These are phyloP conservation scores for Nannospalax galili DNA, from an alignment of 2,113 vertebrate genomes.

Conservation along the genomic window DNA sequence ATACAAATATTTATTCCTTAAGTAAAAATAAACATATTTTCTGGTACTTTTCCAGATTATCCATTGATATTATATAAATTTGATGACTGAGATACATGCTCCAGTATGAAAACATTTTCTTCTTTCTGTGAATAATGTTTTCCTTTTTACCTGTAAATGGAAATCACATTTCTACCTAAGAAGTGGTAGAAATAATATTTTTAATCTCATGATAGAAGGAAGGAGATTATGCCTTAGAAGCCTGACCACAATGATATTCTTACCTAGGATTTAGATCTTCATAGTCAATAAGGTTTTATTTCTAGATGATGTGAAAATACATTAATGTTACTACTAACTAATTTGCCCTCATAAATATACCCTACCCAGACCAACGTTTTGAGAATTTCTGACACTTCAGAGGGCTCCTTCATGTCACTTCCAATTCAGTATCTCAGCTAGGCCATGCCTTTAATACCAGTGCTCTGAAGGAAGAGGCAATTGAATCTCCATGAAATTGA, in stretches of 20 bases:
- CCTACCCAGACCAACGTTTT: not conserved
- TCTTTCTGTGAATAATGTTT: not conserved
- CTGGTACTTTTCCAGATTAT: not conserved
- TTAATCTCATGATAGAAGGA: not conserved
- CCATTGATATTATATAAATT: not conserved
- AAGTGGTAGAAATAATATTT: not conserved
- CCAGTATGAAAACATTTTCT: not conserved
- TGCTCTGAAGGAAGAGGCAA: no score
- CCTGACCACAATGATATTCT: not conserved
- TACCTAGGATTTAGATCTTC: not conserved
- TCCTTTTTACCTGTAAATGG: not conserved
- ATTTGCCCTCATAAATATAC: not conserved
- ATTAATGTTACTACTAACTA: not conserved
- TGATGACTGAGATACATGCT: not conserved
- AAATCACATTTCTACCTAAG: not conserved
- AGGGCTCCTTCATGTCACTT: not conserved
- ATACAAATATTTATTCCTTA: not conserved
- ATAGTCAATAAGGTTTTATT: not conserved
- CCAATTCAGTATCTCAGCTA: not conserved
- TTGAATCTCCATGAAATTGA: no score
- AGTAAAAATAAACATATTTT: not conserved
- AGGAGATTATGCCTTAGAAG: not conserved
- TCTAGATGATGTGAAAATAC: not conserved
- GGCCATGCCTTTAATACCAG: no score
- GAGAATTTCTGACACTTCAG: not conserved